Conservation (phyloP, 2,888 invertebrate genomes). For the Mellilla xanthometata region DNA sequence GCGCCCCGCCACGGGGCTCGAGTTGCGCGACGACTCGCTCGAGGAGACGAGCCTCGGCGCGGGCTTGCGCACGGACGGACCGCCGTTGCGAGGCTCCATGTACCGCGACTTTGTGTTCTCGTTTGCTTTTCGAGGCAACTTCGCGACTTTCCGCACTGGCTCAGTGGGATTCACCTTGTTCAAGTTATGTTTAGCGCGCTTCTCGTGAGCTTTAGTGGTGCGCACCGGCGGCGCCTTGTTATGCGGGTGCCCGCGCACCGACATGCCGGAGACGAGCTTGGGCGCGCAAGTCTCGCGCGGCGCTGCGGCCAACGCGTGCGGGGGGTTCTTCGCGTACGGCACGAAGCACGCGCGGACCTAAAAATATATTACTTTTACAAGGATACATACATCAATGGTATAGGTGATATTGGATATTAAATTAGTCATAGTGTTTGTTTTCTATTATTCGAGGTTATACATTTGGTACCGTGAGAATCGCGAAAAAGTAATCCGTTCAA, state of each 20-base stretch:
- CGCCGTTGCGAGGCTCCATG: constrained; percentile 75
- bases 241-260: too few species aligned
- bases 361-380: too few species aligned
- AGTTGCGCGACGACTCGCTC: constrained; percentile 86
- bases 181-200: constrained; percentile 65
- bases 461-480: too few species aligned
- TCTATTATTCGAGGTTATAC: too few species aligned
- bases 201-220: constrained; percentile 70
- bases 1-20: constrained; percentile 80
- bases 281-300: too few species aligned
- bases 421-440: too few species aligned
- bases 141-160: constrained; percentile 42
- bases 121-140: constrained; percentile 32
- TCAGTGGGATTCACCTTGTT: constrained; percentile 42
- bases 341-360: constrained; percentile 63
- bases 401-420: too few species aligned
- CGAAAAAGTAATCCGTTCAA: too few species aligned
- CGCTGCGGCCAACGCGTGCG: background rate
- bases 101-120: constrained; percentile 83
- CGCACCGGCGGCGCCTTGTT: constrained; percentile 37
- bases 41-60: constrained; percentile 62
- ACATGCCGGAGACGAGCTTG: too few species aligned
- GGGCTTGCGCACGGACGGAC: constrained; percentile 21
- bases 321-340: constrained; percentile 42
- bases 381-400: too few species aligned